These are phyloP conservation scores for Phaethornis superciliosus DNA, from an alignment of 2,113 vertebrate genomes.

Conservation along the genomic window DNA sequence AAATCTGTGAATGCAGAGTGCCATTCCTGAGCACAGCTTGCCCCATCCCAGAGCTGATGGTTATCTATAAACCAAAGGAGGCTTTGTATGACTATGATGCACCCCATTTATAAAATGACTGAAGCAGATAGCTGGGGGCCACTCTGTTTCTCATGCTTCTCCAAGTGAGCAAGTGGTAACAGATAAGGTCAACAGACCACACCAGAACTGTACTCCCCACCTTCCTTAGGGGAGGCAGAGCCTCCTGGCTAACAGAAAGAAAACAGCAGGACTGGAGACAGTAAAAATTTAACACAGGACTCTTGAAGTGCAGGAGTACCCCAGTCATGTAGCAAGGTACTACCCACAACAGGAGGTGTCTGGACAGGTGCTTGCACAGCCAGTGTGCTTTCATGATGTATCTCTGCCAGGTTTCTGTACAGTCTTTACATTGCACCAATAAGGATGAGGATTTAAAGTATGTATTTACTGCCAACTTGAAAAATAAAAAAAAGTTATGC, in stretches of 20 bases:
- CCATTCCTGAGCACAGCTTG: not conserved
- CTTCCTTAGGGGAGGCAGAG: not conserved
- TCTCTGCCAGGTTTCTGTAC: slow-evolving; percentile 29
- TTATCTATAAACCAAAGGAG: not conserved
- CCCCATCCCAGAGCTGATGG: not conserved
- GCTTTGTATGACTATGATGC: not conserved
- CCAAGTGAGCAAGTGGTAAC: not conserved
- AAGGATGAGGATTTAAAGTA: slow-evolving; percentile 74
- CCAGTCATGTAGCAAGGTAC: not conserved
- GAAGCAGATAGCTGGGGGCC: not conserved
- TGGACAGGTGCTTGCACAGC: slow-evolving; percentile 55
- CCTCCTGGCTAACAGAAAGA: slow-evolving; percentile 35
- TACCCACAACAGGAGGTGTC: slow-evolving; percentile 1
- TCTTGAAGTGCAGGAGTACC: slow-evolving; percentile 21
- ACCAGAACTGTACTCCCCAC: slow-evolving; percentile 17
- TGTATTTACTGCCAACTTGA: slow-evolving; percentile 78
- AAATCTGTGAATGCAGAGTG: not conserved
- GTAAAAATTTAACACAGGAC: slow-evolving; percentile 30
- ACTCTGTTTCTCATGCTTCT: not conserved
- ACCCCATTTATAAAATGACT: not conserved
- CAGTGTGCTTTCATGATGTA: not conserved
- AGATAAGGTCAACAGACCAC: slow-evolving; percentile 21
- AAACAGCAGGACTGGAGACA: slow-evolving; percentile 27
- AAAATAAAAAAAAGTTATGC: slow-evolving; percentile 54
- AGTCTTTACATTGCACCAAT: slow-evolving; percentile 55